These are phyloP conservation scores for Clanis bilineata DNA, from an alignment of 2,888 invertebrate species.

Conservation along the genomic window DNA sequence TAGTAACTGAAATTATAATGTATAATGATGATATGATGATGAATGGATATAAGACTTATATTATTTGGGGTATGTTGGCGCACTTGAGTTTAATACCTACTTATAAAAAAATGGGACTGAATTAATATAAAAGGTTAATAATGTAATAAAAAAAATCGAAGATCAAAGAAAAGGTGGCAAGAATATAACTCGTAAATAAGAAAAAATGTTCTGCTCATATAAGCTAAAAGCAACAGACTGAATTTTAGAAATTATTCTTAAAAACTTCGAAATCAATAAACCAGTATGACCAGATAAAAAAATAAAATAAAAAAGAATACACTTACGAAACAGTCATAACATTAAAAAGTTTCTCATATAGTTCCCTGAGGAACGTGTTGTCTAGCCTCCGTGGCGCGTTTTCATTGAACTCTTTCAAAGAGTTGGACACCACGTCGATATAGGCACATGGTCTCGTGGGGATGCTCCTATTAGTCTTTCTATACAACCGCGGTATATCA, in stretches of 20 bases:
- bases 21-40: no score
- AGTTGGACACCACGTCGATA: slow-evolving; percentile 85
- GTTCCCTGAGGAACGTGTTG: slow-evolving; percentile 52
- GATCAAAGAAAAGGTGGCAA: background rate
- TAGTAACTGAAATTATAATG: slow-evolving; percentile 79
- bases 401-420: slow-evolving; percentile 82
- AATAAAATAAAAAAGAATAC: slow-evolving; percentile 18
- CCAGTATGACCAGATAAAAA: background rate
- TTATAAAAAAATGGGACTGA: no score
- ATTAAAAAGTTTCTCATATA: slow-evolving; percentile 70
- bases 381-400: slow-evolving; percentile 67
- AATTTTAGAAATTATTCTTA: background rate
- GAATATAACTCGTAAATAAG: background rate
- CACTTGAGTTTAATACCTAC: no score
- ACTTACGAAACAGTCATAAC: slow-evolving; percentile 82
- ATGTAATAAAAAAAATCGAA: background rate
- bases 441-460: slow-evolving; percentile 92
- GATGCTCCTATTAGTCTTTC: slow-evolving; percentile 94
- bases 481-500: slow-evolving; percentile 95
- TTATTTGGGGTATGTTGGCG: no score
- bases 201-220: background rate
- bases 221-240: background rate
- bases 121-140: background rate
- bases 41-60: no score
- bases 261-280: background rate